Conservation (phyloP, 2,888 invertebrate species). For the Mythimna loreyi region DNA sequence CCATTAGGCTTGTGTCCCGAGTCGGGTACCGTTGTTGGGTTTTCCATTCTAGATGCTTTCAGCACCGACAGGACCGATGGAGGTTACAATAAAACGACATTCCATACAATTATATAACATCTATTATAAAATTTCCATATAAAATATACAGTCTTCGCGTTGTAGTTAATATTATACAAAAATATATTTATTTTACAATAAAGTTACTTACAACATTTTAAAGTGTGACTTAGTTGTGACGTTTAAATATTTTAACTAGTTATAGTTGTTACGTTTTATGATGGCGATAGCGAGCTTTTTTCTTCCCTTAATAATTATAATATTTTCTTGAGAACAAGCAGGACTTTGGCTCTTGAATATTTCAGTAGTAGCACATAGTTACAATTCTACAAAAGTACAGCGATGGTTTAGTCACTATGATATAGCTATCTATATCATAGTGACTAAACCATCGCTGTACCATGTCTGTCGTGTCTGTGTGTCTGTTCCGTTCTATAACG, state of each 20-base stretch:
- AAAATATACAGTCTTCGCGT: constrained; percentile 89
- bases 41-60: background rate
- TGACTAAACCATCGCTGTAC: no score
- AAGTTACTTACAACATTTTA: constrained; percentile 6
- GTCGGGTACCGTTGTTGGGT: background rate
- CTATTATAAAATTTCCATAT: constrained; percentile 74
- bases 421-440: no score
- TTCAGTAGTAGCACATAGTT: no score
- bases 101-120: constrained; percentile 59
- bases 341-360: no score
- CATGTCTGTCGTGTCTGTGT: no score
- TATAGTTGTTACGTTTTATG: background rate
- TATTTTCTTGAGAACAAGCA: no score
- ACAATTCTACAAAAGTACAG: no score
- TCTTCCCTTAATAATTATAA: background rate
- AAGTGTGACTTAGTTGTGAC: background rate
- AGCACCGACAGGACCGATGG: background rate
- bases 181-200: constrained; percentile 61
- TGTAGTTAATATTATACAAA: constrained; percentile 75
- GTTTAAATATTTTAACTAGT: background rate
- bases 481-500: no score
- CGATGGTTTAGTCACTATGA: no score
- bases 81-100: constrained; percentile 33
- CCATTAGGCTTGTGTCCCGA: no score
- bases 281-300: background rate